Evolutionary conservation across 2,888 invertebrate genomes (phyloP).

Genomic region (Polietes domitor): DNA sequence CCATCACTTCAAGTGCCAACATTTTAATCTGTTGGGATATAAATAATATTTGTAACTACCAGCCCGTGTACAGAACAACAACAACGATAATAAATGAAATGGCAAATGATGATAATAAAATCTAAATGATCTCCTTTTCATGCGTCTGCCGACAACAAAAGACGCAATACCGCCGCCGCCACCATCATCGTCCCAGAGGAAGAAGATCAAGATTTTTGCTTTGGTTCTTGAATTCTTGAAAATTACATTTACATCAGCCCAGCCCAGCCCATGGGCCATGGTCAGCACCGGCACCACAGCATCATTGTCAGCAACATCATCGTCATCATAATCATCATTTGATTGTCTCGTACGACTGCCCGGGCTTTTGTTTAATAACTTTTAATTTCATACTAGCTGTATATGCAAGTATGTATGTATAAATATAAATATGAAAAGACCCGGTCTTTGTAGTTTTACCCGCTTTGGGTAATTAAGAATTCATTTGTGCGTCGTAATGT

Average conservation of each 20-base stretch:
- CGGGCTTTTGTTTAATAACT: conserved; percentile 44
- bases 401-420: not conserved
- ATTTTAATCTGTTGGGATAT: not conserved
- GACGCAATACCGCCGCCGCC: not conserved
- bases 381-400: conserved; percentile 47
- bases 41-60: conserved; percentile 14
- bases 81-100: conserved; percentile 13
- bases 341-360: not conserved
- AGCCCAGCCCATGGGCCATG: not conserved
- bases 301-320: not conserved
- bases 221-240: not conserved
- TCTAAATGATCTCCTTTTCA: conserved; percentile 36
- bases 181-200: not conserved
- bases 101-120: conserved; percentile 39
- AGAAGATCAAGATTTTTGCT: not conserved
- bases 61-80: too few species aligned
- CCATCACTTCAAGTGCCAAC: conserved; percentile 16
- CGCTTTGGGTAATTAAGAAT: conserved; percentile 58
- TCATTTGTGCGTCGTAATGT: conserved; percentile 46
- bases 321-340: conserved; percentile 45
- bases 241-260: conserved; percentile 49
- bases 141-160: not conserved
- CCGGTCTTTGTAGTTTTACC: conserved; percentile 51
- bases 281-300: not conserved
- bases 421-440: conserved; percentile 36